phyloP scores from a whole-genome alignment of 2,797 vertebrate genomes.

The Heteromormyrus szaboi region DNA sequence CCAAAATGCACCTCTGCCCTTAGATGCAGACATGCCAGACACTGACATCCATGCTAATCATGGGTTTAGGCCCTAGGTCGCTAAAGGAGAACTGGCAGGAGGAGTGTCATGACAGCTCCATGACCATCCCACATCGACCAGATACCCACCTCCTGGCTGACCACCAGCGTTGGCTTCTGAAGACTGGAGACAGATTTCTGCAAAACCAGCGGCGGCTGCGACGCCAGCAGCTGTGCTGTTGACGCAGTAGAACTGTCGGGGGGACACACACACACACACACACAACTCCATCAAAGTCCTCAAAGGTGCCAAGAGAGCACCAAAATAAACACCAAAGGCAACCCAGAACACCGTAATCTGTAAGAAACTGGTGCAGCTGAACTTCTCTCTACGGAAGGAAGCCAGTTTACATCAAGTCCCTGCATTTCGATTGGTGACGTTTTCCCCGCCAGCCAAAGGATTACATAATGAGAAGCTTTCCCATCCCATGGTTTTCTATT shows the following conservation, averaged over 20 bases:
- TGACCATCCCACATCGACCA: neutral
- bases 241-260: constrained; percentile 84
- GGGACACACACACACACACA: neutral
- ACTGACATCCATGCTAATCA: neutral
- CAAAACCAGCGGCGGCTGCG: constrained; percentile 93
- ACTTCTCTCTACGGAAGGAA: neutral
- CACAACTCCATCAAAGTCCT: neutral
- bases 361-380: neutral
- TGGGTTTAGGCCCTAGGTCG: neutral
- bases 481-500: neutral
- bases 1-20: neutral
- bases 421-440: neutral
- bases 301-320: neutral
- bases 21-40: neutral
- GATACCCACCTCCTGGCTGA: constrained; percentile 82
- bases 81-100: neutral
- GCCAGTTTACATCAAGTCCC: neutral
- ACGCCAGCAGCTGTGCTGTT: constrained; percentile 94
- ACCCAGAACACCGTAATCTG: neutral
- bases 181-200: constrained; percentile 99
- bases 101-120: neutral
- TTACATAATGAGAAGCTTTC: neutral
- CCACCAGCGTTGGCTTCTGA: constrained; percentile 87
- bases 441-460: neutral
- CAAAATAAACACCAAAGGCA: neutral